Conservation (phyloP, 2,888 invertebrate species). For the Elegia similella region DNA sequence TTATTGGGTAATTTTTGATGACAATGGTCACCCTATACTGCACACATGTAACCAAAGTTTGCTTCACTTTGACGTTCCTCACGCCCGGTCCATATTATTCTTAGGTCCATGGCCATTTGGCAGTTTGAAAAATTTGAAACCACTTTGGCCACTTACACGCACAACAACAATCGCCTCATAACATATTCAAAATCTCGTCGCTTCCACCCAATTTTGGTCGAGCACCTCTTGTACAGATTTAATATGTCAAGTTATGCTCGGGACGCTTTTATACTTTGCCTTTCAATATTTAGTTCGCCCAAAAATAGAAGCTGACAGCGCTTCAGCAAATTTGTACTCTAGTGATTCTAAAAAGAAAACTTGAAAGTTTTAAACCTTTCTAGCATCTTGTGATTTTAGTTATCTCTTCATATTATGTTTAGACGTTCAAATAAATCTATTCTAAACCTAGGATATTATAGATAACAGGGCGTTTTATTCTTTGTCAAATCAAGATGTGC, state of each 20-base stretch:
- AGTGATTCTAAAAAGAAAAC: neutral
- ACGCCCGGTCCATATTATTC: too few species aligned
- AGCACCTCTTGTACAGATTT: constrained; percentile 11
- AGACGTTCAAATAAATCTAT: neutral
- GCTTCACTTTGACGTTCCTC: too few species aligned
- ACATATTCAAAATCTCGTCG: constrained; percentile 15
- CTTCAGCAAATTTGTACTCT: neutral
- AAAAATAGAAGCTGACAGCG: neutral
- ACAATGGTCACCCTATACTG: too few species aligned
- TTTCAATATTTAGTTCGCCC: neutral
- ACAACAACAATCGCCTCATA: constrained; percentile 17
- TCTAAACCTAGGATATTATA: too few species aligned
- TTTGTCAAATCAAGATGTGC: too few species aligned
- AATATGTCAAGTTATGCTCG: constrained; percentile 4
- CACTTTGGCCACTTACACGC: too few species aligned
- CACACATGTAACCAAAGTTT: too few species aligned
- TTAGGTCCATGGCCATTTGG: too few species aligned
- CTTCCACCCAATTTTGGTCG: constrained; percentile 9
- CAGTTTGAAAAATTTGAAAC: too few species aligned
- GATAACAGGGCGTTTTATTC: too few species aligned
- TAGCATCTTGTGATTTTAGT: neutral
- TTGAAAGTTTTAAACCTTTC: neutral
- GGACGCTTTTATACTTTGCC: neutral
- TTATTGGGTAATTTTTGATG: too few species aligned
- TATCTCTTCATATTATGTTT: neutral